Evolutionary conservation across 2,113 vertebrate genomes (phyloP).

Genomic region (Anser cygnoides): DNA sequence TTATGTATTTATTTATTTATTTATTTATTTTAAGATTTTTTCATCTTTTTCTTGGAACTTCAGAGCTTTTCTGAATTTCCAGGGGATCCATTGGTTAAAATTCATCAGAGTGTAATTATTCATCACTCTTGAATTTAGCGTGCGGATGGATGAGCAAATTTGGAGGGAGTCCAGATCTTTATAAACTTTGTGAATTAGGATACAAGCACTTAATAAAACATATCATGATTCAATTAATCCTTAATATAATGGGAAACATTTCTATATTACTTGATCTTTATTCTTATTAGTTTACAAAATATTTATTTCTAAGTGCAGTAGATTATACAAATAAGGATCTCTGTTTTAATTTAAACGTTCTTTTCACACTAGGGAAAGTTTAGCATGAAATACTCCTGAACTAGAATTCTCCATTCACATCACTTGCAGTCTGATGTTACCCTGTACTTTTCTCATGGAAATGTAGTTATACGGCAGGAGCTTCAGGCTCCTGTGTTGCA

Average conservation of each 20-base stretch:
- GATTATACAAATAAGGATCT: not conserved
- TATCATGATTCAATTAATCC: conserved; percentile 19
- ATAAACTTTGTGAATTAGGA: conserved; percentile 39
- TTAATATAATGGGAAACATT: not conserved
- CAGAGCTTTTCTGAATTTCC: not conserved
- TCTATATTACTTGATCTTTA: conserved; percentile 20
- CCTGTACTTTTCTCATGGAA: not conserved
- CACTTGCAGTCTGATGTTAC: not conserved
- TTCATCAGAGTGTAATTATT: conserved; percentile 12
- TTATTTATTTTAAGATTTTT: not conserved
- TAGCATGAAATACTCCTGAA: not conserved
- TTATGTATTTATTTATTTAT: not conserved
- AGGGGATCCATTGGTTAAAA: not conserved
- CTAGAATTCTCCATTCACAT: not conserved
- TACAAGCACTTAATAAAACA: conserved; percentile 33
- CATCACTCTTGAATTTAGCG: conserved; percentile 24
- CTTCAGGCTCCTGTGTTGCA: not conserved
- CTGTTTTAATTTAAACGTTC: not conserved
- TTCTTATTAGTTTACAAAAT: not conserved
- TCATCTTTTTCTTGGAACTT: conserved; percentile 9
- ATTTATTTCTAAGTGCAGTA: not conserved
- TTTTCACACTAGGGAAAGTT: not conserved
- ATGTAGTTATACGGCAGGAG: not conserved
- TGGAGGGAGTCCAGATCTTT: conserved; percentile 53
- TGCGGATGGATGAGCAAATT: not conserved